Evolutionary conservation across 2,888 invertebrate genomes (phyloP).

Genomic region (Plutella xylostella): DNA sequence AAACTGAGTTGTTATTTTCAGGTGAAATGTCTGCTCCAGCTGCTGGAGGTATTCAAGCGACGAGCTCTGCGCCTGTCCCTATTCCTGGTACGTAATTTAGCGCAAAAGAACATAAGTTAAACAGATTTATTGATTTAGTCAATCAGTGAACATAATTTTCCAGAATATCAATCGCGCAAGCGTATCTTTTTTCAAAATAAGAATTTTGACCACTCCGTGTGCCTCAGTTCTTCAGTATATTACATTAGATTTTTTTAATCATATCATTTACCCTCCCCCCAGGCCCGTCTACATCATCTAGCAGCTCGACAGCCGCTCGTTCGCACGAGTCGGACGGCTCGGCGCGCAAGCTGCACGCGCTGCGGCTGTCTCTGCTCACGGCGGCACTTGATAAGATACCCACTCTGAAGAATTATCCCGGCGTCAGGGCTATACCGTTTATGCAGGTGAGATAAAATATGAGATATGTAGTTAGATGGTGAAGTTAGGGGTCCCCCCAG

Average conservation of each 20-base stretch:
- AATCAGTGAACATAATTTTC: too few species aligned
- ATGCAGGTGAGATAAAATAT: constrained; percentile 76
- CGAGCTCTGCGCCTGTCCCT: constrained; percentile 33
- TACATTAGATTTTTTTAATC: too few species aligned
- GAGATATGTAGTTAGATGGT: constrained; percentile 2
- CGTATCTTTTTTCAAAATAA: too few species aligned
- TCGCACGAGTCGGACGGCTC: constrained; percentile 52
- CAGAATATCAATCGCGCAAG: too few species aligned
- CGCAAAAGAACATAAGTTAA: too few species aligned
- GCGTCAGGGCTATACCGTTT: constrained; percentile 89
- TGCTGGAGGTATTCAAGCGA: constrained; percentile 31
- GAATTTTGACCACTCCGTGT: too few species aligned
- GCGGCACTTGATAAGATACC: constrained; percentile 83
- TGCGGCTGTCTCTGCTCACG: constrained; percentile 78
- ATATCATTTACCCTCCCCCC: too few species aligned
- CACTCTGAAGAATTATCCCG: constrained; percentile 80
- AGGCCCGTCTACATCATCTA: constrained; percentile 45
- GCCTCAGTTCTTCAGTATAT: too few species aligned
- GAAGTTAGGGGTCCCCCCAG: constrained; percentile 23
- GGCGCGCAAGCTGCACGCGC: constrained; percentile 72
- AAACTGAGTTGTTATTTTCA: too few species aligned
- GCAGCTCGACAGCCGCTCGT: constrained; percentile 25
- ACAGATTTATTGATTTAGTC: too few species aligned
- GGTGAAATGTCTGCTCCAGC: constrained; percentile 51
- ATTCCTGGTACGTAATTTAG: constrained; percentile 41